Conservation (phyloP, 2,888 invertebrate genomes). For the Nephrotoma guestfalica region DNA sequence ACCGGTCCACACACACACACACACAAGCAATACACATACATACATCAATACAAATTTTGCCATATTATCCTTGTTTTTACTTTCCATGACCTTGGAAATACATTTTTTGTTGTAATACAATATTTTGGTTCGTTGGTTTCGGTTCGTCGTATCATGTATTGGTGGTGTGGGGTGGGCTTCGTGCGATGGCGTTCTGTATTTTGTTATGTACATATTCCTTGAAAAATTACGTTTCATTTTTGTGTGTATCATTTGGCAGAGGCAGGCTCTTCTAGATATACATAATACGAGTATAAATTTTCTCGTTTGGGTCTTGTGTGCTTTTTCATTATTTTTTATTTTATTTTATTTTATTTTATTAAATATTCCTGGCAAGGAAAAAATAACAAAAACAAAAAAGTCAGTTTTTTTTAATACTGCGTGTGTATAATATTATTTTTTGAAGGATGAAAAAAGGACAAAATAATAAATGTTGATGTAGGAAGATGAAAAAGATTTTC, state of each 20-base stretch:
- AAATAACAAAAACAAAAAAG: not conserved
- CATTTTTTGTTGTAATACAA: not conserved
- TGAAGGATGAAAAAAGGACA: not conserved
- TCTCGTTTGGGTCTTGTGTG: not conserved
- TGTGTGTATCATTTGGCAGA: not conserved
- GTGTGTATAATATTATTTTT: not conserved
- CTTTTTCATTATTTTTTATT: not conserved
- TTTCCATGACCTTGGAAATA: not conserved
- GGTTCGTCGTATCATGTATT: not conserved
- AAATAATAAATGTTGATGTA: not conserved
- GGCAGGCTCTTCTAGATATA: not conserved
- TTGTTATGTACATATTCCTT: not conserved
- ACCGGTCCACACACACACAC: not conserved
- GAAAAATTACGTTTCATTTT: not conserved
- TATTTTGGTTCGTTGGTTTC: not conserved
- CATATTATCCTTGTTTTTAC: not conserved
- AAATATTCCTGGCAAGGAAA: not conserved
- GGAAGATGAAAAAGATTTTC: not conserved
- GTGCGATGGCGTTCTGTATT: not conserved
- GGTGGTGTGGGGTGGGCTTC: not conserved
- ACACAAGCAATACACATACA: not conserved
- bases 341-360: not conserved
- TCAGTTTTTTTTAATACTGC: not conserved
- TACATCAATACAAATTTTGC: not conserved
- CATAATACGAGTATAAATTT: not conserved